phyloP scores from a whole-genome alignment of 1,140 invertebrate species.

The Nebria ingens region DNA sequence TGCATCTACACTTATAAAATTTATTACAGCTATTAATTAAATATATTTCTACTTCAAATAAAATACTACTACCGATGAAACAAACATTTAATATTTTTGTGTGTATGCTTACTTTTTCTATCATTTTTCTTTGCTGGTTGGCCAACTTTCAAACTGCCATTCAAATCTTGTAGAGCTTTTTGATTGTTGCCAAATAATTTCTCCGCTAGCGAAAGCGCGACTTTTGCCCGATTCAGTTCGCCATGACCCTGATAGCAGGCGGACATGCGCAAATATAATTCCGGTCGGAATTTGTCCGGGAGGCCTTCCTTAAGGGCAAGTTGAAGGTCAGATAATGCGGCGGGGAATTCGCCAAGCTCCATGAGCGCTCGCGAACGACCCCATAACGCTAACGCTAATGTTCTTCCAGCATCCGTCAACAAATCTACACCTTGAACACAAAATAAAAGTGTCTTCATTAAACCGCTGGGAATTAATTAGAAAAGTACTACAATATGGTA shows the following conservation, averaged over 20 bases:
- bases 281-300: slow-evolving; percentile 40
- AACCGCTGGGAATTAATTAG: too few species aligned
- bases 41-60: too few species aligned
- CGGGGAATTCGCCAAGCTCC: slow-evolving; percentile 36
- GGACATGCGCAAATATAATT: slow-evolving; percentile 51
- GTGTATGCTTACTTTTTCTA: background rate
- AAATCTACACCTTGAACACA: slow-evolving; percentile 35
- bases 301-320: slow-evolving; percentile 46
- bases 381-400: slow-evolving; percentile 48
- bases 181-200: slow-evolving; percentile 38
- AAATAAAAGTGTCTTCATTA: slow-evolving; percentile 10
- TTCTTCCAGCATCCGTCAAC: slow-evolving; percentile 45
- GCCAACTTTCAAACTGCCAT: slow-evolving; percentile 13
- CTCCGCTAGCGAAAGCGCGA: slow-evolving; percentile 45
- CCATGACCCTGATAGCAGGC: slow-evolving; percentile 47
- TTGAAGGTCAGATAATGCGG: slow-evolving; percentile 50
- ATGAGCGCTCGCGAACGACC: slow-evolving; percentile 46
- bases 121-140: background rate
- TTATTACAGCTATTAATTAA: too few species aligned
- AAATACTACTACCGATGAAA: too few species aligned
- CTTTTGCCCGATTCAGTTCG: slow-evolving; percentile 40
- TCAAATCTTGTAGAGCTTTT: slow-evolving; percentile 20
- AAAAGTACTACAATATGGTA: too few species aligned
- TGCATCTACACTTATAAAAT: too few species aligned
- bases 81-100: background rate